Evolutionary conservation across 2,888 invertebrate genomes (phyloP).

Genomic region (Bugulina stolonifera): DNA sequence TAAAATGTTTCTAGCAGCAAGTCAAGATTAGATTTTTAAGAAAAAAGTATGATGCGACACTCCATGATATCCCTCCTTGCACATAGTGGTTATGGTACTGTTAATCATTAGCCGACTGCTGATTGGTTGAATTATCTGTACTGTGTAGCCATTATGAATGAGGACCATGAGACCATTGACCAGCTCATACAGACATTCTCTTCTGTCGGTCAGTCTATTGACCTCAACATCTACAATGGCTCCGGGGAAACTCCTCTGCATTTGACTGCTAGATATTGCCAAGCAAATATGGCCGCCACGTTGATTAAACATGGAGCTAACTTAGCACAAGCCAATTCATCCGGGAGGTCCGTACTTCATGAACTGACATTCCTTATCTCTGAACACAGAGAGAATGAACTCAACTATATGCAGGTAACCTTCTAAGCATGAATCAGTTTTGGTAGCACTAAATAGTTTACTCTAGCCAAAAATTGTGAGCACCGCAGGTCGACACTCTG

Average conservation of each 20-base stretch:
- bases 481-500: too few relatives aligned
- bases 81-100: too few relatives aligned
- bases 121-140: too few relatives aligned
- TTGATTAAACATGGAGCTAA: constrained; percentile 17
- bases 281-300: background rate
- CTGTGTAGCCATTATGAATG: background rate
- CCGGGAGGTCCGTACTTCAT: constrained; percentile 7
- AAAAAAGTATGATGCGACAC: too few relatives aligned
- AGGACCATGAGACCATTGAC: background rate
- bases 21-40: too few relatives aligned
- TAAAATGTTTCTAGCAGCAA: too few relatives aligned
- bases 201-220: background rate
- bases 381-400: background rate
- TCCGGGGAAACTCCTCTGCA: constrained; percentile 22
- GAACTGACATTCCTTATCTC: constrained; percentile 3
- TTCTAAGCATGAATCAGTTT: too few relatives aligned
- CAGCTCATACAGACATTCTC: background rate
- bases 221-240: background rate
- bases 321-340: background rate
- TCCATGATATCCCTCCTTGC: too few relatives aligned
- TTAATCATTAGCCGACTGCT: too few relatives aligned
- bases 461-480: too few relatives aligned
- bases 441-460: too few relatives aligned
- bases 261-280: constrained; percentile 15
- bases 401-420: constrained; percentile 19